A percentile compares a stretch with the other conserved stretches of the same genome.
phyloP scores from a whole-genome alignment of 2,888 invertebrate genomes.

The Sepiola atlantica region DNA sequence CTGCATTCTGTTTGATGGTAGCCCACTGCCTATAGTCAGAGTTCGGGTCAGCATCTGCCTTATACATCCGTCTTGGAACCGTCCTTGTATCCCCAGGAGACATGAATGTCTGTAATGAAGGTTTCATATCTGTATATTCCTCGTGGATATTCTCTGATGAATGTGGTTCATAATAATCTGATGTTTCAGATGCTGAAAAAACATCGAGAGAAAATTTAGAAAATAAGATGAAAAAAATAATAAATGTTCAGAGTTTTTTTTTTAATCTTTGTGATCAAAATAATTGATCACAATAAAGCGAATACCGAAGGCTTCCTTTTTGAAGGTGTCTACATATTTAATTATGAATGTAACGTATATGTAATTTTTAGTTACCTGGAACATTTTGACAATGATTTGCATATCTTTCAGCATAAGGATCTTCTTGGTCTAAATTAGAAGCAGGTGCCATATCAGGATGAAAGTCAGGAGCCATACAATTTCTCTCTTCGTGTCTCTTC shows the following conservation, averaged over 20 bases:
- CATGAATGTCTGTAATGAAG: not conserved
- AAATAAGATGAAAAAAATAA: not conserved
- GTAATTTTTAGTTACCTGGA: not conserved
- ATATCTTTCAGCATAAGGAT: not conserved
- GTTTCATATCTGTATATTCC: not conserved
- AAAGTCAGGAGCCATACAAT: not conserved
- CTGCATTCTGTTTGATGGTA: not conserved
- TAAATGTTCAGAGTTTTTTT: not conserved
- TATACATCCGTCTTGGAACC: not conserved
- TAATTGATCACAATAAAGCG: no score
- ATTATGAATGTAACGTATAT: no score
- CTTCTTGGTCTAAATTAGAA: not conserved
- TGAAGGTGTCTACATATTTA: no score
- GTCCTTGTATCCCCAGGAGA: not conserved
- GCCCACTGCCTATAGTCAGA: slow-evolving; percentile 12
- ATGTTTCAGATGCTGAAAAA: not conserved
- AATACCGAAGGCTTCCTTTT: no score
- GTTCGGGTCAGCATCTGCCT: not conserved
- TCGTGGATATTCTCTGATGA: not conserved
- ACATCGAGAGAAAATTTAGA: not conserved
- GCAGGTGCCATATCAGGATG: not conserved
- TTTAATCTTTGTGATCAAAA: not conserved
- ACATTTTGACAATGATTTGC: not conserved
- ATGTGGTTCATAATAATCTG: not conserved
- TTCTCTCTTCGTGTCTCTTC: not conserved